Base-by-base conservation (phyloP, 2,888 invertebrate genomes). In the Augochlorella aurata region DNA sequence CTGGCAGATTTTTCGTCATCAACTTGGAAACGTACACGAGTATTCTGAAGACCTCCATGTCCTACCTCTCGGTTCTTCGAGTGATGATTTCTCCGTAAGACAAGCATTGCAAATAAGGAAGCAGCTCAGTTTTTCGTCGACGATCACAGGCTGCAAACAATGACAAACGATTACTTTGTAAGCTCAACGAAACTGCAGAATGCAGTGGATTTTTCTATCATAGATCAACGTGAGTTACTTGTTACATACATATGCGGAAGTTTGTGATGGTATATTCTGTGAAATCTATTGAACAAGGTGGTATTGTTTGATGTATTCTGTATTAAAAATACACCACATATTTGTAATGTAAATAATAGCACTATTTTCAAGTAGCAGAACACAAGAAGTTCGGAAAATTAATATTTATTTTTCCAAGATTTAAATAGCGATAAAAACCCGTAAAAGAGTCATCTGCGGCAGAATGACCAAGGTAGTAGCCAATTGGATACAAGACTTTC, bases 21-120 rank as follows among this genome's bases (percentile, higher is more conserved):
- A 76, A 81, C 7, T 29, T 73, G 45, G 65, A 81, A 38, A 79
- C 68, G 10, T 79, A 69, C 18, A 70, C 50, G 74, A 74, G 58
- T 38, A 79, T 81, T 2, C 5, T 79, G 7, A 81, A 66, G 65
- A 65, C 73, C 7, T 81, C 80, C n/a, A 58, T 70, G 68, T 78
- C 80, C 8, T 80, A 78, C 2, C 63, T 78, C 0, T 81, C 80
- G 7, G 68, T 81, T 14, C 68, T 81, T 3, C 80, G 73, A 1
- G 63, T 78, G 0, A 81, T 78, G 80, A 16, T 80, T 7, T 1
- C 38, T 38, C 38, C 38, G 38, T 38, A 38, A 38, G 38, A 12
- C n/a, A 10, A 12, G 7, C 44, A 12, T 24, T 16, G 29, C 58
- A 61, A 0, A 16, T 7, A 8, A 16, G 16, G 7, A 0, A 29